phyloP scores from a whole-genome alignment of 1,140 invertebrate species.

The Diabrotica virgifera region DNA sequence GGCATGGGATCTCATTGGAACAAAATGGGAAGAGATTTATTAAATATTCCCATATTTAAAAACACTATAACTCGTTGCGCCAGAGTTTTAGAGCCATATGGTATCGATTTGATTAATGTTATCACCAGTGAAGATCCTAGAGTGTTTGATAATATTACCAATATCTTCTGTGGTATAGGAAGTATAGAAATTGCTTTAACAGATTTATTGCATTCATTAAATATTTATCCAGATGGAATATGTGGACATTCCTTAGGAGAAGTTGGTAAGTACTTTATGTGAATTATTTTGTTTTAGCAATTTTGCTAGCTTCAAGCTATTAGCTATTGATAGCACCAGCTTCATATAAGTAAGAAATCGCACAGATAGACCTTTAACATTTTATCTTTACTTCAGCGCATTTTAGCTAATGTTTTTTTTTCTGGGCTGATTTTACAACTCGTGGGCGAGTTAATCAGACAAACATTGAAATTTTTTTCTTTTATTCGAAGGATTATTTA shows the following conservation, averaged over 20 bases:
- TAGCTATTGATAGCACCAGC: too few relatives aligned
- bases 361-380: too few relatives aligned
- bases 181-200: slow-evolving; percentile 89
- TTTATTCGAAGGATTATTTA: too few relatives aligned
- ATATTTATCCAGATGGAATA: slow-evolving; percentile 84
- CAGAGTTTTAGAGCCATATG: slow-evolving; percentile 68
- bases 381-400: too few relatives aligned
- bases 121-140: slow-evolving; percentile 69
- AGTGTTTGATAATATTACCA: slow-evolving; percentile 74
- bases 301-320: too few relatives aligned
- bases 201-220: slow-evolving; percentile 71
- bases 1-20: slow-evolving; percentile 96
- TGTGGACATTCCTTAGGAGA: slow-evolving; percentile 93
- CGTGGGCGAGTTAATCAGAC: too few relatives aligned
- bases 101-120: slow-evolving; percentile 76
- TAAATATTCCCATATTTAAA: slow-evolving; percentile 74
- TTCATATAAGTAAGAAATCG: too few relatives aligned
- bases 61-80: slow-evolving; percentile 71
- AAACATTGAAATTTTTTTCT: too few relatives aligned
- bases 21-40: slow-evolving; percentile 81
- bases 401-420: too few relatives aligned
- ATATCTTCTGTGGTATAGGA: slow-evolving; percentile 87
- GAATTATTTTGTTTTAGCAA: too few relatives aligned
- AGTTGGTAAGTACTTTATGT: slow-evolving; percentile 42
- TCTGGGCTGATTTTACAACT: too few relatives aligned